Evolutionary conservation across 2,797 vertebrate species (phyloP).

Genomic region (Onychomys leucogaster): DNA sequence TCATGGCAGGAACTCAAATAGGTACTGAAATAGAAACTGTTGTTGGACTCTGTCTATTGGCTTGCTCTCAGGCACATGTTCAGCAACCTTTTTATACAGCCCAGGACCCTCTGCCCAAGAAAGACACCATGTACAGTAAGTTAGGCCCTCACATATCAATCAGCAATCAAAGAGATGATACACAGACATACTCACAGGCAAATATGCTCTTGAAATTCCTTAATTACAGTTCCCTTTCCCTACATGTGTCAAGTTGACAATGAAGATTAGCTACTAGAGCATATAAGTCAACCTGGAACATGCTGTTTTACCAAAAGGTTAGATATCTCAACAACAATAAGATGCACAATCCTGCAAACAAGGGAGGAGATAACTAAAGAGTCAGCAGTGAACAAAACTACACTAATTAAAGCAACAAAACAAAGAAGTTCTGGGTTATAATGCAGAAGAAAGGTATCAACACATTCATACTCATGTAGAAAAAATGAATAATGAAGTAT

Average conservation of each 20-base stretch:
- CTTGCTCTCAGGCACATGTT: not conserved
- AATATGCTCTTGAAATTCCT: not conserved
- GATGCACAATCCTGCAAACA: not conserved
- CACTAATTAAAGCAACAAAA: not conserved
- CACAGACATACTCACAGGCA: not conserved
- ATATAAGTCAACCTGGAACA: not conserved
- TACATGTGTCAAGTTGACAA: not conserved
- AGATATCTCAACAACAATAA: not conserved
- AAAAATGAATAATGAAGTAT: not conserved
- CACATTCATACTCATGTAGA: not conserved
- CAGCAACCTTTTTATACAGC: not conserved
- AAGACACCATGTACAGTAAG: not conserved
- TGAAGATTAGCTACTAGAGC: not conserved
- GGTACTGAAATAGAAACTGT: not conserved
- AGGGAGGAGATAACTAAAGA: not conserved
- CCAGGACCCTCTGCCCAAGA: not conserved
- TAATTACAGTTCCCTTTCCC: not conserved
- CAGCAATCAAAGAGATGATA: not conserved
- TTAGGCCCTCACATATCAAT: not conserved
- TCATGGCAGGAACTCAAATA: not conserved
- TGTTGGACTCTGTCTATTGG: not conserved
- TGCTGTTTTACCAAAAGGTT: not conserved
- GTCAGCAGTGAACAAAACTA: not conserved
- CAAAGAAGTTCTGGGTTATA: not conserved
- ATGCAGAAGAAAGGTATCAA: not conserved